Conservation (phyloP, 1,140 invertebrate species). For the Papilio glaucus region DNA sequence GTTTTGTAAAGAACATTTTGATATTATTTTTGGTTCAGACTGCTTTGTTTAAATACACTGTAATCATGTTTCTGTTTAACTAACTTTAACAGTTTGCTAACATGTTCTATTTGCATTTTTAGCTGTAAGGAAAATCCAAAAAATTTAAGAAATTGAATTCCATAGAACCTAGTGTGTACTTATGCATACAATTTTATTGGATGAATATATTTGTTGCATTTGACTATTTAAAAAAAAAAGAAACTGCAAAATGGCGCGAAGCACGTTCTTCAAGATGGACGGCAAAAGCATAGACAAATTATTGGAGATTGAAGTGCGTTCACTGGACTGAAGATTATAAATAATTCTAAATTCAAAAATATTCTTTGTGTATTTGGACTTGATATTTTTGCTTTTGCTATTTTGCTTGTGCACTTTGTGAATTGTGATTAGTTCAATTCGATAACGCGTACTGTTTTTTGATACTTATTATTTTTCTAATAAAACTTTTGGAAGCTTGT, state of each 20-base stretch:
- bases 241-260: background rate
- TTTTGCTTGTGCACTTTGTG: too few relatives aligned
- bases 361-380: background rate
- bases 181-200: background rate
- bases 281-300: background rate
- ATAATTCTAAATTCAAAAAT: background rate
- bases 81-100: background rate
- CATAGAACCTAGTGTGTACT: background rate
- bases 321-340: too few relatives aligned
- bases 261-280: background rate
- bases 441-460: background rate
- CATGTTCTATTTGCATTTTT: constrained; percentile 11
- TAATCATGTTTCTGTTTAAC: too few relatives aligned
- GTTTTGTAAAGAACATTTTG: too few relatives aligned
- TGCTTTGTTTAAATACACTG: too few relatives aligned
- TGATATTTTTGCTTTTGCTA: background rate
- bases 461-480: background rate
- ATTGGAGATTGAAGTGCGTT: too few relatives aligned
- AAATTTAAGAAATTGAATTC: background rate
- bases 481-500: background rate
- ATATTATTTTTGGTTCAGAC: too few relatives aligned
- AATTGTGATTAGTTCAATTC: background rate
- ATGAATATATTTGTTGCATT: background rate
- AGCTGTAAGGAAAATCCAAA: background rate
- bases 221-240: background rate